Evolutionary conservation across 1,140 invertebrate species (phyloP).

Genomic region (Habropoda laboriosa): DNA sequence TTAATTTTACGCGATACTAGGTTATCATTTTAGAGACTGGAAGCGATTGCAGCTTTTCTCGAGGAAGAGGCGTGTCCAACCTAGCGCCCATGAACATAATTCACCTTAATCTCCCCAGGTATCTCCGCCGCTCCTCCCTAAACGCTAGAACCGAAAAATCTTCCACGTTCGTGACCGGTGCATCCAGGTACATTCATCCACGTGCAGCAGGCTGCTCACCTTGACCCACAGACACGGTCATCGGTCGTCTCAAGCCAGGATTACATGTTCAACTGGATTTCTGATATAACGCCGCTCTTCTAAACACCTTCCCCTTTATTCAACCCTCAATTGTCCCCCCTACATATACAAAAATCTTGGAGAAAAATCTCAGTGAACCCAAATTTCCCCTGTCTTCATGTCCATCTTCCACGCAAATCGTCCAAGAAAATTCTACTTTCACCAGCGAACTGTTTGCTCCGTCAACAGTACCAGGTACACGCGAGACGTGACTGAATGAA

Average conservation of each 20-base stretch:
- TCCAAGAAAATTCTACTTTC: constrained; percentile 16
- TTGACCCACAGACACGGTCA: constrained; percentile 71
- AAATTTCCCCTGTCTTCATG: neutral
- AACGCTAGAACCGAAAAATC: neutral
- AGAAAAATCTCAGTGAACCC: too few relatives aligned
- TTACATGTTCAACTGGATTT: constrained; percentile 66
- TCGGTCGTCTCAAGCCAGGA: constrained; percentile 58
- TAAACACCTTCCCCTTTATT: constrained; percentile 17
- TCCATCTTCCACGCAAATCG: neutral
- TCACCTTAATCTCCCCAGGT: neutral
- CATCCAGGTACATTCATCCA: constrained; percentile 59
- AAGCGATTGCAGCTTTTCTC: too few relatives aligned
- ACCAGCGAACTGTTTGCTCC: neutral
- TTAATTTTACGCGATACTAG: too few relatives aligned
- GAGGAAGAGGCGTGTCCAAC: too few relatives aligned
- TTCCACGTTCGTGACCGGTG: constrained; percentile 20
- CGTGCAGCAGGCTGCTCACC: constrained; percentile 69
- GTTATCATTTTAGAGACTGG: too few relatives aligned
- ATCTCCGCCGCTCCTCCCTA: neutral
- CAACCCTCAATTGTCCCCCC: neutral
- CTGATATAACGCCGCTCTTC: constrained; percentile 63
- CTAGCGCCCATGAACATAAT: neutral
- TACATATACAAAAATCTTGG: too few relatives aligned
- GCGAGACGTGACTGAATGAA: neutral
- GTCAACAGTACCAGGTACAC: neutral